Evolutionary conservation across 2,797 vertebrate genomes (phyloP).

Genomic region (Peromyscus nudipes): DNA sequence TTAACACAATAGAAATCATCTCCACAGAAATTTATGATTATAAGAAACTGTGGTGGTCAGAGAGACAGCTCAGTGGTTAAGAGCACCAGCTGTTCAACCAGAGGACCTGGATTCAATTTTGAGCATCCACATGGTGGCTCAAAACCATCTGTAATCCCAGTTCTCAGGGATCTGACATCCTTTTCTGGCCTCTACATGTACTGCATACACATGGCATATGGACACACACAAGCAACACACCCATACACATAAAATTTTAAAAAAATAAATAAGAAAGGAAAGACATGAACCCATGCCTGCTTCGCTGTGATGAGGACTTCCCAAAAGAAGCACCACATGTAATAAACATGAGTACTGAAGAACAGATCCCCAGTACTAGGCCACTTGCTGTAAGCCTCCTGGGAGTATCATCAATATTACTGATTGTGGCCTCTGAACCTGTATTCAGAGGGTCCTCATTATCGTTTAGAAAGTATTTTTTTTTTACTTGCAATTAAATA

Average conservation of each 20-base stretch:
- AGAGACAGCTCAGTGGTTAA: background rate
- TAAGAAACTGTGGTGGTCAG: background rate
- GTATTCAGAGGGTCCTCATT: background rate
- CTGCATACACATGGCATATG: background rate
- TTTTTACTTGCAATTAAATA: background rate
- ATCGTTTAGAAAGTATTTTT: background rate
- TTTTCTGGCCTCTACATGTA: background rate
- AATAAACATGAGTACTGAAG: background rate
- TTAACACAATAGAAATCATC: constrained; percentile 7
- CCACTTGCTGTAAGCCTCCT: background rate
- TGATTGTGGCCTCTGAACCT: background rate
- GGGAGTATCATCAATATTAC: background rate
- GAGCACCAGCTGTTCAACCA: background rate
- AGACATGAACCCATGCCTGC: background rate
- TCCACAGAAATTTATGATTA: background rate
- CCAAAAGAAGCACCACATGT: background rate
- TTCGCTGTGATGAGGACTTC: background rate
- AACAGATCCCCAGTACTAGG: background rate
- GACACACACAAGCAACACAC: background rate
- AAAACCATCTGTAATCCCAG: background rate
- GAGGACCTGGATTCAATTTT: background rate
- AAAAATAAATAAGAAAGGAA: background rate
- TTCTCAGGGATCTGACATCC: background rate
- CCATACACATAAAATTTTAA: background rate
- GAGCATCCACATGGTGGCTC: background rate